Evolutionary conservation across 2,113 vertebrate genomes (phyloP), one percentile per base, ranked within the genome.

Genomic region (Phalacrocorax aristotelis): DNA sequence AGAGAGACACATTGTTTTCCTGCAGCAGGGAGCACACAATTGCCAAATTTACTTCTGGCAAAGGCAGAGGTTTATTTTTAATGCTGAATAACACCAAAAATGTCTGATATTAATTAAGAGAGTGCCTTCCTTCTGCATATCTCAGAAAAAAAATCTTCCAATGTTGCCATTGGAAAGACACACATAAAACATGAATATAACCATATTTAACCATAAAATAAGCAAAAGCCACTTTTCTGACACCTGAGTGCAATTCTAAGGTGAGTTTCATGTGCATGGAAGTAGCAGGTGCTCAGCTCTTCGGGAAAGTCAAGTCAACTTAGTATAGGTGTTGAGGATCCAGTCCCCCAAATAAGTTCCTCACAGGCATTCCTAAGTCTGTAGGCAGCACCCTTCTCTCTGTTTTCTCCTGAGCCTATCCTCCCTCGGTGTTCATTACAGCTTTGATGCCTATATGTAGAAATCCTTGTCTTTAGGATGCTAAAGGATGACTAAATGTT

Each of bases 1-100:
- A 89, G 97, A 98, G 96, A 96, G 91, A 95, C 72, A 95, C 96
- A 97, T 97, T 98, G 98, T 98, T 97, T 98, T 97, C 96, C 95
- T 48, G 95, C 96, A 95, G 95, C 82, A 94, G 95, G 95, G 96
- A 96, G 83, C 76, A 94, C 44, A 57, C 81, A 87, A 89, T 91
- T 95, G 97, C 96, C 97, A 97, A 97, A 98, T 95, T 97, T 96
- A 97, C 95, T 97, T 96, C 96, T 89, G 93, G 91, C 97, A 97
- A 98, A 97, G 54, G 54, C 83, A 85, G 55, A 54, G 58, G 49
- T 68, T 95, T 97, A 96, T 97, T 97, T 97, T 97, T 93, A 95
- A 95, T 93, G 61, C 89, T 91, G 58, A 77, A 95, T 62, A 93
- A 83, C 89, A 96, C 95, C 91, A 94, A 96, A 95, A 90, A 44